Base-by-base conservation (phyloP, 23 tunicate species). In the Ascidia mentula region DNA sequence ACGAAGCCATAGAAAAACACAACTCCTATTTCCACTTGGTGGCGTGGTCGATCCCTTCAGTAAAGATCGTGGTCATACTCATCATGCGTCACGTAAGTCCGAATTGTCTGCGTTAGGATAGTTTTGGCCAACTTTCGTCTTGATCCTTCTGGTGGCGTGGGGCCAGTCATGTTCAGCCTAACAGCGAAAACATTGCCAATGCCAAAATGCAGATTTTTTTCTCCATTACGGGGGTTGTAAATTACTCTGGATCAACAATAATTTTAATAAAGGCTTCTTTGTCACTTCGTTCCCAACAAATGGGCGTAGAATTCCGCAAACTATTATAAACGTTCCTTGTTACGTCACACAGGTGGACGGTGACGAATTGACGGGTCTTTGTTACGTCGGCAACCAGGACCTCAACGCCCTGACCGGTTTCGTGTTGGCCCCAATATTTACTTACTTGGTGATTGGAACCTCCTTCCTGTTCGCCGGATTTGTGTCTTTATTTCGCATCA, bases 21-120 rank as follows among this genome's bases (percentile, higher is more conserved):
- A 88, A 89, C 72, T 83, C 89, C 1, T 93, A 88, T 69, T 93
- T 89, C 60, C 98, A 93, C 69, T 76, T 85, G 78, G 84, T 84
- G 73, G 92, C 93, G 72, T 93, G 98, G 98, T 81, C 85, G 34
- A 71, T 93, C 31, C 92, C 98, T n/a, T 85, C 93, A 36, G 60
- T 88, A 13, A 80, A 84, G 73, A 75, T 86, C 38, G 91, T 93
- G 30, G 65, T 84, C 59, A 88, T 88, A 8, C 79, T 93, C 8
- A 74, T 85, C 1, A 78, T 85, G 59, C 80, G 89, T 53, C 82
- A 93, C 77, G 98, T 93, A 76, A 45, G 88, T 53, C 13, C n/a
- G n/a, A n/a, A n/a, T n/a, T n/a, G n/a, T n/a, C n/a, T n/a, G n/a
- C n/a, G n/a, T n/a, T n/a, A n/a, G n/a, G n/a, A n/a, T n/a, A n/a